Base-by-base conservation (phyloP, 2,113 vertebrate genomes). In the Coptodon rendalli region DNA sequence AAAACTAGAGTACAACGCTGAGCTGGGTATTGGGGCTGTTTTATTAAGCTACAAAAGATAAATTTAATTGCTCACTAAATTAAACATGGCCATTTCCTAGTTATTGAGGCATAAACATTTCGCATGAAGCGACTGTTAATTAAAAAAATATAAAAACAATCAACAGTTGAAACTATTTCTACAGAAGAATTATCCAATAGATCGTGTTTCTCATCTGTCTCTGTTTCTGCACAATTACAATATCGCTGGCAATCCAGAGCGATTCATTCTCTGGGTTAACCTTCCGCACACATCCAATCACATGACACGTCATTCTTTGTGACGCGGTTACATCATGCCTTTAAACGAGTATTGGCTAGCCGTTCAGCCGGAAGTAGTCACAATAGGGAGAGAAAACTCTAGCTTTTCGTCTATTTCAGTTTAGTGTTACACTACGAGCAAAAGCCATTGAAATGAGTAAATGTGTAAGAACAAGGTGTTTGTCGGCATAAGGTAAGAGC, bases 311-410 rank as follows among this genome's bases (percentile, higher is more conserved):
- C 61, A 14, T 12, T 2, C 61, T 80, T 50, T 12, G 43, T 68
- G 84, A 86, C 87, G 91, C 17, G 45, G 13, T 88, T 54, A 90
- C 91, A 61, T 92, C 91, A 93, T 9, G 10, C 7, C 13, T 79
- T 24, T 56, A 12, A 48, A 63, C 73, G 82, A 68, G 53, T 63
- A 93, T 89, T 91, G 91, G 93, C 24, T 59, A 54, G 56, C 71
- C 82, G 12, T 43, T 80, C 71, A 54, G 3, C 87, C 91, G 92
- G 89, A 93, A 93, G 93, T 92, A 4, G 31, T 43, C n/a, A 27
- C 34, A 45, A 61, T 3, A 22, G 7, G n/a, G 36, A 19, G 38
- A 66, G 76, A 27, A 56, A 61, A 53, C 87, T 83, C 2, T 11
- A 29, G 45, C 27, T 17, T 83, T 66, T 34, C 3, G 2, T 27